Conservation (phyloP, 2,888 invertebrate genomes). For the Alentia gelatinosa region DNA sequence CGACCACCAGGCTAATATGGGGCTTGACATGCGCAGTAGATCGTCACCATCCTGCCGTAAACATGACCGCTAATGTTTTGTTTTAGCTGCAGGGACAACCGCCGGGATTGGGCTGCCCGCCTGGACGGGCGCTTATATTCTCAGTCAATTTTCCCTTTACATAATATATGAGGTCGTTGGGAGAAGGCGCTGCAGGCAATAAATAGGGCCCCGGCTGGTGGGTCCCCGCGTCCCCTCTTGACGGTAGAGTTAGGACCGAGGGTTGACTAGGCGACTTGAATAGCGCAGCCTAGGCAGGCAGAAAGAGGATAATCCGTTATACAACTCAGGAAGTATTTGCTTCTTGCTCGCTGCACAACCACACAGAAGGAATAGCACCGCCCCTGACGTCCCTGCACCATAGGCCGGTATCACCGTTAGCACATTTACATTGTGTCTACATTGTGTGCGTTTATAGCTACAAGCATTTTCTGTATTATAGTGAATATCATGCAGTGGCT, state of each 20-base stretch:
- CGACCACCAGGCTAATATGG: constrained; percentile 10
- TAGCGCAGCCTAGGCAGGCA: not conserved
- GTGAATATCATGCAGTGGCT: too few relatives aligned
- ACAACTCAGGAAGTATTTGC: too few relatives aligned
- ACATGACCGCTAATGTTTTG: constrained; percentile 30
- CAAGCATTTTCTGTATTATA: too few relatives aligned
- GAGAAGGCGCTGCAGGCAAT: constrained; percentile 18
- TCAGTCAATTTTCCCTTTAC: not conserved
- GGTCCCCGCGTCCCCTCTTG: not conserved
- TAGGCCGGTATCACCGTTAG: too few relatives aligned
- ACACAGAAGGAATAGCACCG: too few relatives aligned
- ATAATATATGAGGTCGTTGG: constrained; percentile 3
- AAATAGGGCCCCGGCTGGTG: not conserved
- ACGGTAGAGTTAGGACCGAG: not conserved
- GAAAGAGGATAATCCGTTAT: not conserved
- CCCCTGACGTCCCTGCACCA: too few relatives aligned
- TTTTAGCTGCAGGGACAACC: not conserved
- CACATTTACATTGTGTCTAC: too few relatives aligned
- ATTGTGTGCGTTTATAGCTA: too few relatives aligned
- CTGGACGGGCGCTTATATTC: not conserved
- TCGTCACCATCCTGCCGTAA: not conserved
- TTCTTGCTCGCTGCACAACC: too few relatives aligned
- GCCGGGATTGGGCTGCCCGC: not conserved
- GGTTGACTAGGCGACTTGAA: not conserved
- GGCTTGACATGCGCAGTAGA: not conserved